phyloP scores from a whole-genome alignment of 2,888 invertebrate genomes.

The Lutraria lutraria region DNA sequence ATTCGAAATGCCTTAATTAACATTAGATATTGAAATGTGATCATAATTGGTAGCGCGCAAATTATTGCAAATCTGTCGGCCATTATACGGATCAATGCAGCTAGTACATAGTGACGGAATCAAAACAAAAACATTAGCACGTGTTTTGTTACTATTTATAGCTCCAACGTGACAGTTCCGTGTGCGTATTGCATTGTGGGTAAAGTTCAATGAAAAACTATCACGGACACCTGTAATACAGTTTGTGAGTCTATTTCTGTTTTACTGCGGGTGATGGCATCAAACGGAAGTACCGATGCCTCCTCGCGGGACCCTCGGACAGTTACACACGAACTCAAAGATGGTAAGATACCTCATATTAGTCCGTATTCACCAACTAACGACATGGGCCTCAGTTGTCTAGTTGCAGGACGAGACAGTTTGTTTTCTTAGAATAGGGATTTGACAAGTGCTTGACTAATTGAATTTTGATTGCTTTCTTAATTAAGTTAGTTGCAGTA shows the following conservation, averaged over 20 bases:
- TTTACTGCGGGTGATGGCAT: constrained; percentile 72
- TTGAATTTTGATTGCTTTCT: background rate
- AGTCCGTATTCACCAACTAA: background rate
- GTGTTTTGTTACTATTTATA: constrained; percentile 77
- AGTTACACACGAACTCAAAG: constrained; percentile 77
- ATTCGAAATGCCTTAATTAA: no score
- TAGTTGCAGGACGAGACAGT: background rate
- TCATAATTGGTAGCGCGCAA: background rate
- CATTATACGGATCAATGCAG: background rate
- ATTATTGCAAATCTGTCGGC: background rate
- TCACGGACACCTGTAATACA: constrained; percentile 59
- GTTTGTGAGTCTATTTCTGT: constrained; percentile 56
- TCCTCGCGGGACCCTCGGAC: constrained; percentile 69
- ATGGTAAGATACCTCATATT: constrained; percentile 72
- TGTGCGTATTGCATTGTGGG: constrained; percentile 77
- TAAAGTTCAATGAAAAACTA: constrained; percentile 54
- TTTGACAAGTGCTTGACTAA: constrained; percentile 19
- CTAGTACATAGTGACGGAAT: background rate
- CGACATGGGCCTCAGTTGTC: background rate
- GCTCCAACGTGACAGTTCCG: constrained; percentile 71
- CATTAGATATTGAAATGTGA: no score
- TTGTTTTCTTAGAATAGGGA: background rate
- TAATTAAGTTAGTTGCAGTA: background rate
- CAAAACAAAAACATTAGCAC: constrained; percentile 76
- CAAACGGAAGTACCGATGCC: constrained; percentile 61